Percentiles rank a stretch among this genome's conserved stretches.
Evolutionary conservation across 2,888 invertebrate genomes (phyloP).

Genomic region (Dascillus cervinus): DNA sequence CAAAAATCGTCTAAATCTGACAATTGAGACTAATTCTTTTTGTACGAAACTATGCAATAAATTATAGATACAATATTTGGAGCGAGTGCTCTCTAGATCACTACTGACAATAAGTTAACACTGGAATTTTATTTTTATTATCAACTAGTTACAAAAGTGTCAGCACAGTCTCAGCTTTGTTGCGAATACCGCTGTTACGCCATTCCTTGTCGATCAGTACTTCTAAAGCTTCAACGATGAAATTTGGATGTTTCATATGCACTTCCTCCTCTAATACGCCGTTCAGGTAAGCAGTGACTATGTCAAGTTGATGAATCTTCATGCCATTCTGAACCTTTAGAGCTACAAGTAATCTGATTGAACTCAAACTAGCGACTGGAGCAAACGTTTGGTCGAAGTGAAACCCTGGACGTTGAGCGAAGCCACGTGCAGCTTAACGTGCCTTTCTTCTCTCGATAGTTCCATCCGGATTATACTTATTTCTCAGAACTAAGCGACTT

Average conservation of each 20-base stretch:
- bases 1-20: no score
- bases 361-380: neutral
- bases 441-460: slow-evolving; percentile 24
- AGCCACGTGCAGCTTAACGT: slow-evolving; percentile 25
- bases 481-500: no score
- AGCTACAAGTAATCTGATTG: no score
- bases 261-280: slow-evolving; percentile 18
- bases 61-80: no score
- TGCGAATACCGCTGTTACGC: neutral
- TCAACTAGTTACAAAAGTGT: no score
- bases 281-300: slow-evolving; percentile 21
- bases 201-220: slow-evolving; percentile 2
- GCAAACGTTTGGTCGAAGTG: slow-evolving; percentile 28
- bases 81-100: no score
- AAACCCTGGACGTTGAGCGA: slow-evolving; percentile 19
- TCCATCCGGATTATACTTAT: slow-evolving; percentile 24
- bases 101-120: no score
- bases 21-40: no score
- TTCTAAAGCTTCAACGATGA: slow-evolving; percentile 4
- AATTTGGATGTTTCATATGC: slow-evolving; percentile 18
- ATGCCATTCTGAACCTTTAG: no score
- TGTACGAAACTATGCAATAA: no score
- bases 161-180: slow-evolving; percentile 12
- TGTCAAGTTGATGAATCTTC: slow-evolving; percentile 20
- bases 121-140: no score